Base-by-base conservation (phyloP, 2,797 vertebrate species). In the Lemur catta region DNA sequence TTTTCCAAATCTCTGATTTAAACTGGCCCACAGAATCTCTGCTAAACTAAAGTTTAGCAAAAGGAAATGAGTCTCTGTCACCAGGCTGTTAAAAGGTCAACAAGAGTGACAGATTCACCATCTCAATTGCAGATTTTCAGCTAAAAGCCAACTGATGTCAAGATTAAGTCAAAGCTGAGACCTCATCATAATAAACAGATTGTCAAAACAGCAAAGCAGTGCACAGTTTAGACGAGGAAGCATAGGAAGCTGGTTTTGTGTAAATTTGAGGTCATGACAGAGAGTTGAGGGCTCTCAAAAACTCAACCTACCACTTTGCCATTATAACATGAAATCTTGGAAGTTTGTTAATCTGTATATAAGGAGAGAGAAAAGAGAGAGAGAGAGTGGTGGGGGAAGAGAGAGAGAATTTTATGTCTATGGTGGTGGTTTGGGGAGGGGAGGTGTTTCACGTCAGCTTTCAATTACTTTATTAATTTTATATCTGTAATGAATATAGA, bases 111-210 rank as follows among this genome's bases (percentile, higher is more conserved):
- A 96, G 96, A 26, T 87, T 94, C 80, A 46, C 93, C 89, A 84
- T 97, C 95, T 97, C 96, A 91, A 88, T 97, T 96, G 96, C 97
- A 97, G 94, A 98, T 98, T 95, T 96, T 90, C 80, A 94, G 71
- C 69, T 87, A 93, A 96, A 92, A 97, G 96, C 63, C 89, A 97
- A 91, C 86, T 94, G 84, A 97, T 97, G 95, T 98, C 96, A 97
- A 97, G 91, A 96, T 91, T 76, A 96, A 97, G 93, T 98, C 96
- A 97, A 97, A 97, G 72, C 96, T 75, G 93, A 97, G 95, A 93
- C 88, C 93, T 93, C 86, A 84, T 96, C 89, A 57, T 93, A 91
- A 97, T 95, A 97, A 97, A 95, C 96, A 97, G 82, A 91, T 97
- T 97, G 93, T 97, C 93, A 96, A 92, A 85, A 96, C 38, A 52